Evolutionary conservation across 2,888 invertebrate genomes (phyloP), one percentile per base, ranked within the genome.

Genomic region (Thera obeliscata): DNA sequence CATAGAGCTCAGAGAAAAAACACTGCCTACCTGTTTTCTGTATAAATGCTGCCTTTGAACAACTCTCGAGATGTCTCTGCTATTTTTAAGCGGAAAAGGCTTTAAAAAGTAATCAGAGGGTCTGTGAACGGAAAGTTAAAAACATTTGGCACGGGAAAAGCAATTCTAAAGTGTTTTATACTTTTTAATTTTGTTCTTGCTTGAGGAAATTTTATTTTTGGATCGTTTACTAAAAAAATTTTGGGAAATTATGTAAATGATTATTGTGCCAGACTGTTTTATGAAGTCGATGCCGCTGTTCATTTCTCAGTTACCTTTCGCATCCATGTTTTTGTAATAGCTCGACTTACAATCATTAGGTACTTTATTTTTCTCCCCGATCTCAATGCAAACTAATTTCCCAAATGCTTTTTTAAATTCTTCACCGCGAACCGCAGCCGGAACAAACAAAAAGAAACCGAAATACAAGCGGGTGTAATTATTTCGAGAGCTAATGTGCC

Each of bases 401-500:
- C 80, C 81, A 91, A 92, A 92, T 90, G 90, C 87, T 89, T 88
- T 61, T 88, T 88, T 85, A 87, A 91, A 91, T 87, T 89, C 87
- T 88, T 88, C 81, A 85, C 88, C 87, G 80, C 89, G 85, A 87
- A 84, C 87, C 85, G 85, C 80, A 76, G 78, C 79, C 74, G 81
- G 81, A 81, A 79, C 74, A 80, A 83, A 83, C 80, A 75, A 78
- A 78, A 83, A 80, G 75, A 80, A 78, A 81, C 85, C 78, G 81
- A 80, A 81, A 82, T 82, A 83, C 86, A 81, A 84, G 88, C 83
- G 82, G 76, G 83, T 83, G 90, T 89, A 93, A 93, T 93, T 93
- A 93, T 92, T 87, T 85, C 84, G 87, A 90, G 84, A 89, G 93
- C 90, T 90, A 93, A 93, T 91, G 89, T 89, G 89, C 89, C 90